These are phyloP conservation scores for Drosophila melanosoma DNA, from an alignment of 2,888 invertebrate species.

Conservation along the genomic window DNA sequence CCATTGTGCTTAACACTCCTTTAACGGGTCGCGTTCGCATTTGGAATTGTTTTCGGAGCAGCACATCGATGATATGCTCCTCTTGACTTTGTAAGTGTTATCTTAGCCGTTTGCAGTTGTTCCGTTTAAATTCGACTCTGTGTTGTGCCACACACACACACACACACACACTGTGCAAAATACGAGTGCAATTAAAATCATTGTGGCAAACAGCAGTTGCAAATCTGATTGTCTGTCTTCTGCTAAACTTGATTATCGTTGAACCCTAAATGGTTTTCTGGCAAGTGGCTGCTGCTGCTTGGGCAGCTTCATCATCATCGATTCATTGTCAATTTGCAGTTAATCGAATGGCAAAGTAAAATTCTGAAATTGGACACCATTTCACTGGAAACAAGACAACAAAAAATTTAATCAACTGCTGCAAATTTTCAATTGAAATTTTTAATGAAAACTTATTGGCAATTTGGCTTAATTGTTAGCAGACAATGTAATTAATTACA, in stretches of 20 bases:
- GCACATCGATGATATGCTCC: slow-evolving; percentile 66
- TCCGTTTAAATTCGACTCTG: slow-evolving; percentile 59
- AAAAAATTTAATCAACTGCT: not conserved
- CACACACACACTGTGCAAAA: slow-evolving; percentile 27
- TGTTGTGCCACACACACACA: slow-evolving; percentile 17
- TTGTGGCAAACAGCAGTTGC: not conserved
- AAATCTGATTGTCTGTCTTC: slow-evolving; percentile 5
- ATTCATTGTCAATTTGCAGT: slow-evolving; percentile 47
- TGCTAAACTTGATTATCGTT: slow-evolving; percentile 37
- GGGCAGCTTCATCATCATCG: slow-evolving; percentile 3
- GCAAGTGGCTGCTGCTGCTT: slow-evolving; percentile 3
- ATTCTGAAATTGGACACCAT: slow-evolving; percentile 4
- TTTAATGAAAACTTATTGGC: slow-evolving; percentile 1
- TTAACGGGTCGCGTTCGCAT: slow-evolving; percentile 36
- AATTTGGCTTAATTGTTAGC: not conserved
- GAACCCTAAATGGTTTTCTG: not conserved
- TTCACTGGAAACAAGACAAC: too few relatives aligned
- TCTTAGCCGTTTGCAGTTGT: slow-evolving; percentile 50
- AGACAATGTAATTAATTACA: not conserved
- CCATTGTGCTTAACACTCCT: slow-evolving; percentile 30
- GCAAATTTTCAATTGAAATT: not conserved
- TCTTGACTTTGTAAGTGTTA: slow-evolving; percentile 65
- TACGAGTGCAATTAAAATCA: slow-evolving; percentile 68
- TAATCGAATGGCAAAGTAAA: slow-evolving; percentile 35
- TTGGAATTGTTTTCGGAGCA: slow-evolving; percentile 67